Base-by-base conservation (phyloP, 2,797 vertebrate species). In the Halcyon leucocephala region DNA sequence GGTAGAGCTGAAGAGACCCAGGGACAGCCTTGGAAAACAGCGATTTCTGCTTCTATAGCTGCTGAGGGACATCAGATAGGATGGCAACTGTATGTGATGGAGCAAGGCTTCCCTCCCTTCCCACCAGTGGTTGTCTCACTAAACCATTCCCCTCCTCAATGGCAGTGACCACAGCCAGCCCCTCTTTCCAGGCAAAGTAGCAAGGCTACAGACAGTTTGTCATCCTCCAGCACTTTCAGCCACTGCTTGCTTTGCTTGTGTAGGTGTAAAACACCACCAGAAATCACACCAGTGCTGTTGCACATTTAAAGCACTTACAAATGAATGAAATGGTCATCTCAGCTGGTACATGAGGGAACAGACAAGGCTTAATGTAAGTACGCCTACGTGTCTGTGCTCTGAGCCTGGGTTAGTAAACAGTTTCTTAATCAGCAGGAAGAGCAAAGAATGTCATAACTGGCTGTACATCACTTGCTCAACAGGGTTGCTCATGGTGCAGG, bases 351-450 rank as follows among this genome's bases (percentile, higher is more conserved):
- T 5, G 26, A 70, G 20, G 64, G 48, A 73, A 58, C 49, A 83
- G 8, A 65, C 64, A 85, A 26, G 25, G 17, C 17, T 82, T 61
- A 41, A 33, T 61, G 4, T 41, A 65, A 49, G 21, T 29, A 39
- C 0, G 0, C 29, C 22, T 80, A 15, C 1, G 5, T 54, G 28
- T 46, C 65, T 4, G 1, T 52, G 60, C 64, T 65, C 71, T 31
- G 3, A 49, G 28, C n/a, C 42, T 77, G 7, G 29, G 41, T 35
- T 29, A 86, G 48, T 41, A 41, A 89, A 55, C 14, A 48, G 29
- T 49, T 70, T 73, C 35, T 24, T 39, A 21, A 58, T 22, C 24
- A 70, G 37, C 25, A 64, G 54, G 19, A 61, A 65, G 33, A 79
- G 6, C 31, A 31, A 69, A 61, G 39, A 51, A 77, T 62, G 17